Evolutionary conservation across 2,113 vertebrate species (phyloP).

Genomic region (Salvelinus fontinalis): DNA sequence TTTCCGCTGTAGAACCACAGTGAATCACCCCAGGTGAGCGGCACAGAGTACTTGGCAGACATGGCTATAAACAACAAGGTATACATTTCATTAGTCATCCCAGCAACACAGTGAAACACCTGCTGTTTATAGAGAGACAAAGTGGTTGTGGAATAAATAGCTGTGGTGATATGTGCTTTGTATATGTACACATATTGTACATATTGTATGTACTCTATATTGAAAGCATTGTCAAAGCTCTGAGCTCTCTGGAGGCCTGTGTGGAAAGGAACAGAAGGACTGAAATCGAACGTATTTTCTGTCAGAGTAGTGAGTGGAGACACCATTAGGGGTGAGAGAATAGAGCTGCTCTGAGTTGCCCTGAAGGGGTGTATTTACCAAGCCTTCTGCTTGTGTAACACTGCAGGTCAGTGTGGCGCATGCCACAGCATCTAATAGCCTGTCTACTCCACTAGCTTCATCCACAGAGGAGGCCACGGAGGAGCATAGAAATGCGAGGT

Average conservation of each 20-base stretch:
- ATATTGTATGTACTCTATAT: too few relatives aligned
- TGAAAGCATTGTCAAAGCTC: too few relatives aligned
- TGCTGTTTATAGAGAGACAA: slow-evolving; percentile 26
- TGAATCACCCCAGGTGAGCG: slow-evolving; percentile 48
- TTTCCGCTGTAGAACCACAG: slow-evolving; percentile 47
- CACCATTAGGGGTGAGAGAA: not conserved
- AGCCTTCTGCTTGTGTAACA: not conserved
- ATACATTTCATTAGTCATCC: slow-evolving; percentile 35
- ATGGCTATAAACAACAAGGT: slow-evolving; percentile 37
- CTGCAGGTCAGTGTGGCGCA: not conserved
- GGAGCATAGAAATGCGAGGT: too few relatives aligned
- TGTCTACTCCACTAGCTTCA: too few relatives aligned
- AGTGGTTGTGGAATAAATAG: not conserved
- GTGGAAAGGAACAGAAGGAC: too few relatives aligned
- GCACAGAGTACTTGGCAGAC: slow-evolving; percentile 16
- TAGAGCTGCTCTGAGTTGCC: not conserved
- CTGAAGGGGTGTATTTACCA: not conserved
- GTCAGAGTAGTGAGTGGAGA: too few relatives aligned
- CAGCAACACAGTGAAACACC: slow-evolving; percentile 33
- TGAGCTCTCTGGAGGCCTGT: too few relatives aligned
- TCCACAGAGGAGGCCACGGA: too few relatives aligned
- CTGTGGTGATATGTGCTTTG: not conserved
- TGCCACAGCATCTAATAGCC: too few relatives aligned
- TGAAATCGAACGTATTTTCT: too few relatives aligned
- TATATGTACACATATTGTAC: not conserved